A percentile compares a stretch with the other conserved stretches of the same genome.
Evolutionary conservation across 1,140 invertebrate species (phyloP).

Genomic region (Cotesia glomerata): DNA sequence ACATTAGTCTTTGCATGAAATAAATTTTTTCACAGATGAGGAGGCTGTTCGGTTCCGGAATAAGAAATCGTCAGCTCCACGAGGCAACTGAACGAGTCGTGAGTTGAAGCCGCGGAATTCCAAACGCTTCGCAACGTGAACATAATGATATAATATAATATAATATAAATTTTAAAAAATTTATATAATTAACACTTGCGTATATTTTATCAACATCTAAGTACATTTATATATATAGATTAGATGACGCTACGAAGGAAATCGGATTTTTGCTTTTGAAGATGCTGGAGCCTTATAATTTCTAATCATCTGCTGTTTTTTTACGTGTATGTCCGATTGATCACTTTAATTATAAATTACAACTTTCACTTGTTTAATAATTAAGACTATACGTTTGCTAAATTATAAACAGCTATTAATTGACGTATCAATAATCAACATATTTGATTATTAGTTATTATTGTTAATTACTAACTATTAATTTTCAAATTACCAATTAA

Average conservation of each 20-base stretch:
- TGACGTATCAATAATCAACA: not conserved
- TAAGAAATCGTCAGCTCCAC: slow-evolving; percentile 67
- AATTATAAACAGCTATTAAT: not conserved
- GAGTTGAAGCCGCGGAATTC: slow-evolving; percentile 58
- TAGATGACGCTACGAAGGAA: not conserved
- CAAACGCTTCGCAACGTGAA: not conserved
- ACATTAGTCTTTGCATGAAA: slow-evolving; percentile 39
- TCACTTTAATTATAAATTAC: not conserved
- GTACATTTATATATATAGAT: not conserved
- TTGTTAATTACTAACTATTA: too few species aligned
- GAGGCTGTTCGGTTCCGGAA: slow-evolving; percentile 67
- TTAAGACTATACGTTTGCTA: not conserved
- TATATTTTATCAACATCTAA: not conserved
- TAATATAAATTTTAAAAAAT: not conserved
- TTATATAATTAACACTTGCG: too few species aligned
- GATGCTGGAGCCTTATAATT: not conserved
- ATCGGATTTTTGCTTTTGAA: not conserved
- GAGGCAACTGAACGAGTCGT: slow-evolving; percentile 68
- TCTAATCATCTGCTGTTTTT: slow-evolving; percentile 19
- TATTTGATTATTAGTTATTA: too few species aligned
- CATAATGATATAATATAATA: not conserved
- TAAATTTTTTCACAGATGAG: slow-evolving; percentile 64
- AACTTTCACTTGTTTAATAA: not conserved
- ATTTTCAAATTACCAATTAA: too few species aligned
- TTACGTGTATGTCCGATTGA: slow-evolving; percentile 12